Percentiles rank a stretch among this genome's conserved stretches.
These are phyloP conservation scores for Aplysia californica DNA, from an alignment of 1,140 invertebrate genomes.

Conservation along the genomic window DNA sequence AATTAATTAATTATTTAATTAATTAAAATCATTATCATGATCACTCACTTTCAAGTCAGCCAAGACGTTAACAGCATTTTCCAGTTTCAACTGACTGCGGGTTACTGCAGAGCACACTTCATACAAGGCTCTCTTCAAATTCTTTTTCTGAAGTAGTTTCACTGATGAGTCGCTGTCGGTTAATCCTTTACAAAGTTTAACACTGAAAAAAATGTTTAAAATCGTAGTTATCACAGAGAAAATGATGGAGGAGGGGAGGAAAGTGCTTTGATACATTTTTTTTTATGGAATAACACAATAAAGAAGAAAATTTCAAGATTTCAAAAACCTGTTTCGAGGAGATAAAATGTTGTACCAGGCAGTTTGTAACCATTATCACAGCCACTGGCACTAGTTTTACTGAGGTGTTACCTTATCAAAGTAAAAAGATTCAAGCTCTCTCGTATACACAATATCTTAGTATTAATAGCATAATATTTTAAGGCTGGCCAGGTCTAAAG, in stretches of 20 bases:
- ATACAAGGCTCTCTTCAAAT: constrained; percentile 55
- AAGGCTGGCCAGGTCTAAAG: too few species aligned
- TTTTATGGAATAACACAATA: background rate
- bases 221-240: background rate
- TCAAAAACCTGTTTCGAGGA: too few species aligned
- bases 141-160: constrained; percentile 36
- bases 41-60: constrained; percentile 58
- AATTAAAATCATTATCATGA: background rate
- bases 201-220: constrained; percentile 67
- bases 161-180: constrained; percentile 64
- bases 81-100: constrained; percentile 57
- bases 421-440: too few species aligned
- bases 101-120: constrained; percentile 60
- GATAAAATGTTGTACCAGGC: too few species aligned
- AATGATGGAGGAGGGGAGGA: background rate
- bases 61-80: constrained; percentile 52
- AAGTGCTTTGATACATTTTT: background rate
- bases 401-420: too few species aligned
- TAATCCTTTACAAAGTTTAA: constrained; percentile 81
- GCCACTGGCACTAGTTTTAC: too few species aligned
- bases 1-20: background rate
- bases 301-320: background rate
- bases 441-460: too few species aligned
- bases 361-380: too few species aligned
- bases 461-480: too few species aligned